Percentiles rank a stretch among this genome's conserved stretches.
phyloP scores from a whole-genome alignment of 35 echinoderm and acorn worm species.

The Apostichopus californicus region DNA sequence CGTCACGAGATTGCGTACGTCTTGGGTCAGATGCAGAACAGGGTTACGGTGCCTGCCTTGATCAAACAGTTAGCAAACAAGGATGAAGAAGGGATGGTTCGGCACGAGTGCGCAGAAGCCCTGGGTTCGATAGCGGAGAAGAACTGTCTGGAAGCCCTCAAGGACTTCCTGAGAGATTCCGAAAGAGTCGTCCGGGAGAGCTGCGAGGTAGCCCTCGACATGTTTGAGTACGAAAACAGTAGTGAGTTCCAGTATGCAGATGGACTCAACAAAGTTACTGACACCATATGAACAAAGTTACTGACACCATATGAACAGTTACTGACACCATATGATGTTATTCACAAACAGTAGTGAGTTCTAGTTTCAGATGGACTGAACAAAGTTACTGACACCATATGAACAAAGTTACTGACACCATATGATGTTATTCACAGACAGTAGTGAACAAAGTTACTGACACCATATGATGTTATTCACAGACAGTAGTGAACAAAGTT shows the following conservation, averaged over 20 bases:
- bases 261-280: constrained; percentile 63
- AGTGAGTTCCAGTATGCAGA: constrained; percentile 93
- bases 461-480: constrained; percentile 3
- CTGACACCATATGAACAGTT: too few species aligned
- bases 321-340: too few species aligned
- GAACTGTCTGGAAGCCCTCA: constrained; percentile 69
- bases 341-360: constrained; percentile 82
- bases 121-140: constrained; percentile 87
- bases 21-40: constrained; percentile 97
- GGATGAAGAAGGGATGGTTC: constrained; percentile 86
- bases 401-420: constrained; percentile 39
- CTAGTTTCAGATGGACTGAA: constrained; percentile 83
- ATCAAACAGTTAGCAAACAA: constrained; percentile 48
- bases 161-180: constrained; percentile 73
- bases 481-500: constrained; percentile 72
- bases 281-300: constrained; percentile 54
- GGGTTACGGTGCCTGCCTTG: constrained; percentile 76
- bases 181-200: constrained; percentile 91
- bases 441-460: too few species aligned
- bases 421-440: too few species aligned
- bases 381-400: constrained; percentile 54
- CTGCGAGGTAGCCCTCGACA: constrained; percentile 93
- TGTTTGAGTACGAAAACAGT: constrained; percentile 89
- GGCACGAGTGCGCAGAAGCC: constrained; percentile 98
- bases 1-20: constrained; percentile 97